These are phyloP conservation scores for Glossosoma conforme DNA, from an alignment of 1,140 invertebrate genomes.

Conservation along the genomic window DNA sequence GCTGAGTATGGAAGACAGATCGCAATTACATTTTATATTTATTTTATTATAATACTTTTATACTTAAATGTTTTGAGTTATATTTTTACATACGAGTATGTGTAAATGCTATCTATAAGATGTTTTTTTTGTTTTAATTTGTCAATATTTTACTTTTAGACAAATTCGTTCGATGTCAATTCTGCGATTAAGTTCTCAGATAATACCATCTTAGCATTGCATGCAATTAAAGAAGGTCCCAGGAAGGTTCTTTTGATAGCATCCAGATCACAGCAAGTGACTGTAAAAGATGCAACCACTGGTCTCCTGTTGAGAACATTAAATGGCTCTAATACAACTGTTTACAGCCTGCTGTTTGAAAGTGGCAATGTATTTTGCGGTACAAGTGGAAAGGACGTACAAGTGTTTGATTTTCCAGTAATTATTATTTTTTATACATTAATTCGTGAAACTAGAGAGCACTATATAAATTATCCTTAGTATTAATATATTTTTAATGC, in stretches of 20 bases:
- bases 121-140: no score
- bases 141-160: conserved; percentile 41
- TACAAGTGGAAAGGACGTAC: conserved; percentile 60
- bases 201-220: conserved; percentile 58
- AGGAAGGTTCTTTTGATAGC: conserved; percentile 62
- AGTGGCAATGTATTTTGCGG: conserved; percentile 62
- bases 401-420: conserved; percentile 63
- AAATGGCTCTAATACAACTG: conserved; percentile 55
- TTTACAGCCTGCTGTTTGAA: conserved; percentile 61
- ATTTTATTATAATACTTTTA: no score
- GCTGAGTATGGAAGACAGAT: no score
- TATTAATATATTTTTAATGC: not conserved
- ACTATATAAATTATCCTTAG: not conserved
- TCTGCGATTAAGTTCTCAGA: conserved; percentile 55
- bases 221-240: conserved; percentile 61
- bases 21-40: no score
- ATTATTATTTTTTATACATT: conserved; percentile 31
- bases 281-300: conserved; percentile 59
- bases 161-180: conserved; percentile 49
- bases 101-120: no score
- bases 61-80: no score
- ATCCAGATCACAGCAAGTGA: conserved; percentile 59
- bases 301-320: conserved; percentile 60
- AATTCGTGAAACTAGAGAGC: not conserved
- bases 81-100: no score